Percentiles rank a stretch among this genome's conserved stretches.
Evolutionary conservation across 1,140 invertebrate genomes (phyloP).

Genomic region (Tetranychus cinnabarinus): DNA sequence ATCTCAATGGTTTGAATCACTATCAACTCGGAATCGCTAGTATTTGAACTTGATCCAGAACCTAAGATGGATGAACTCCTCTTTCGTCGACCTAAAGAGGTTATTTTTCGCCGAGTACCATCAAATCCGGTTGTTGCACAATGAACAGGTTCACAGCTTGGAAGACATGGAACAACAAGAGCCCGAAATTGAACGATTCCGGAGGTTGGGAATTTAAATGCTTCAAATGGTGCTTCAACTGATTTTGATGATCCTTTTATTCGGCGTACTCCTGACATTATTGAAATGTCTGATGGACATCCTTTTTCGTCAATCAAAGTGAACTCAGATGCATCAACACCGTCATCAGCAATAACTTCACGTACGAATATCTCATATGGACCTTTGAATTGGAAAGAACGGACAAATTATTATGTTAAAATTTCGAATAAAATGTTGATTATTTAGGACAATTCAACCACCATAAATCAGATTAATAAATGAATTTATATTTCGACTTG

Average conservation of each 20-base stretch:
- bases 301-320: constrained; percentile 53
- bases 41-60: neutral
- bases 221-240: constrained; percentile 71
- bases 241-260: constrained; percentile 29
- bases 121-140: neutral
- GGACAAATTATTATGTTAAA: neutral
- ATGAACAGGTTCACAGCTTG: constrained; percentile 49
- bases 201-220: constrained; percentile 84
- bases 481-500: too few relatives aligned
- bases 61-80: neutral
- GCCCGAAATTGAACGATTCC: constrained; percentile 79
- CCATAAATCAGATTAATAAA: too few relatives aligned
- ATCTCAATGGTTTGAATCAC: neutral
- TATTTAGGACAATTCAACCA: too few relatives aligned
- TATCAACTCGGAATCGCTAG: neutral
- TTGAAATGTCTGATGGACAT: constrained; percentile 72
- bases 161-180: constrained; percentile 71
- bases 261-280: constrained; percentile 50
- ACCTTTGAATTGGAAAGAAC: constrained; percentile 22
- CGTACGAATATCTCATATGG: constrained; percentile 84
- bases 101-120: neutral
- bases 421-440: too few relatives aligned
- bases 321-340: constrained; percentile 54
- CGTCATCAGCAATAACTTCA: constrained; percentile 77
- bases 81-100: neutral